Conservation (phyloP, 2,113 vertebrate genomes). For the Eulacestoma nigropectus region DNA sequence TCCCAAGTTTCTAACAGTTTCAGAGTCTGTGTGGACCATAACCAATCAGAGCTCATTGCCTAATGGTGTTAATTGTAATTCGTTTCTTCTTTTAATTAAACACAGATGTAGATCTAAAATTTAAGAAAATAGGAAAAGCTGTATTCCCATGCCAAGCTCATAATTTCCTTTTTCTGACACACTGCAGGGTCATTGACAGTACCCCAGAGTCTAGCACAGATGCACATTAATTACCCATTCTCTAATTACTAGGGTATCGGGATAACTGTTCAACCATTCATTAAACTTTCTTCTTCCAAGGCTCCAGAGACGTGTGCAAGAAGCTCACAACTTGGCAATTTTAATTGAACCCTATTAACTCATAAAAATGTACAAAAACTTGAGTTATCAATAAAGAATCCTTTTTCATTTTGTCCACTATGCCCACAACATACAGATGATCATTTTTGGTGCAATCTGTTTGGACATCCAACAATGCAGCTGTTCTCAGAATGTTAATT, state of each 20-base stretch:
- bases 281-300: constrained; percentile 71
- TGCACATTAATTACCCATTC: constrained; percentile 76
- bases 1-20: constrained; percentile 48
- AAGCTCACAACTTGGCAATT: constrained; percentile 59
- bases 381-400: constrained; percentile 61
- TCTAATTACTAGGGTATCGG: constrained; percentile 72
- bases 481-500: constrained; percentile 52
- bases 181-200: constrained; percentile 64
- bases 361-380: constrained; percentile 68
- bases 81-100: constrained; percentile 76
- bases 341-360: constrained; percentile 76
- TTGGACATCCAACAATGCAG: constrained; percentile 30
- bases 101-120: constrained; percentile 73
- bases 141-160: constrained; percentile 64
- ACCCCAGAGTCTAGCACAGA: constrained; percentile 69
- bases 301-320: constrained; percentile 56
- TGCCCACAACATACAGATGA: not conserved
- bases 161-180: constrained; percentile 62
- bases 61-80: constrained; percentile 70
- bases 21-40: constrained; percentile 43
- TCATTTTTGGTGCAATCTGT: constrained; percentile 38
- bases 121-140: constrained; percentile 68
- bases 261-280: constrained; percentile 69
- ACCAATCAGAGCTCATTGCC: constrained; percentile 48
- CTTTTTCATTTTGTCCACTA: constrained; percentile 51